phyloP scores from a whole-genome alignment of 2,113 vertebrate species.

The Dasypus novemcinctus region DNA sequence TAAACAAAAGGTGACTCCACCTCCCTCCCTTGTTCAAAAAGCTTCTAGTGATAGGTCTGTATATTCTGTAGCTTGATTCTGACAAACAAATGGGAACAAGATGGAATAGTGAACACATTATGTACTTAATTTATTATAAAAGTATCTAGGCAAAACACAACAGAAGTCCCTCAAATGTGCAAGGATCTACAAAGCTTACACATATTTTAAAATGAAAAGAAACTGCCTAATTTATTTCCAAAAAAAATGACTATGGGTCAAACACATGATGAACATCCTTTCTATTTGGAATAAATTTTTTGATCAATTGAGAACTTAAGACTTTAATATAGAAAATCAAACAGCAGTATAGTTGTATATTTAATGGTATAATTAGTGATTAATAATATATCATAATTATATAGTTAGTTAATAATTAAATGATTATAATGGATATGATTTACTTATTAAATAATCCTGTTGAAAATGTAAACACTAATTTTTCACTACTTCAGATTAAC shows the following conservation, averaged over 20 bases:
- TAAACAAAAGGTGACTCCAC: background rate
- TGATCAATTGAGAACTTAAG: background rate
- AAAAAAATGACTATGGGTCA: too few species aligned
- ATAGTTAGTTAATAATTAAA: too few species aligned
- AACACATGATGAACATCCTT: background rate
- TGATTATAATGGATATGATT: too few species aligned
- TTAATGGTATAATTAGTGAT: too few species aligned
- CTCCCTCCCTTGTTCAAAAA: background rate
- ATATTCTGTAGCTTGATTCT: background rate
- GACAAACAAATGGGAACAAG: background rate
- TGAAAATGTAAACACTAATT: background rate
- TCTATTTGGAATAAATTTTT: background rate
- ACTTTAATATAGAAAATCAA: background rate
- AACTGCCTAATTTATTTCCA: background rate
- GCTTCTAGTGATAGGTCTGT: too few species aligned
- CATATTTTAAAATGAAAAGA: background rate
- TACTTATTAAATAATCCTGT: background rate
- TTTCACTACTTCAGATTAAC: background rate
- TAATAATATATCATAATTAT: too few species aligned
- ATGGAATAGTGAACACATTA: background rate
- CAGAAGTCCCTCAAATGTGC: background rate
- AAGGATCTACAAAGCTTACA: background rate
- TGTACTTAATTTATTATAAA: background rate
- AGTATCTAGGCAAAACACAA: too few species aligned
- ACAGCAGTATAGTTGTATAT: background rate